Evolutionary conservation across 2,797 vertebrate species (phyloP).

Genomic region (Coregonus sp.): DNA sequence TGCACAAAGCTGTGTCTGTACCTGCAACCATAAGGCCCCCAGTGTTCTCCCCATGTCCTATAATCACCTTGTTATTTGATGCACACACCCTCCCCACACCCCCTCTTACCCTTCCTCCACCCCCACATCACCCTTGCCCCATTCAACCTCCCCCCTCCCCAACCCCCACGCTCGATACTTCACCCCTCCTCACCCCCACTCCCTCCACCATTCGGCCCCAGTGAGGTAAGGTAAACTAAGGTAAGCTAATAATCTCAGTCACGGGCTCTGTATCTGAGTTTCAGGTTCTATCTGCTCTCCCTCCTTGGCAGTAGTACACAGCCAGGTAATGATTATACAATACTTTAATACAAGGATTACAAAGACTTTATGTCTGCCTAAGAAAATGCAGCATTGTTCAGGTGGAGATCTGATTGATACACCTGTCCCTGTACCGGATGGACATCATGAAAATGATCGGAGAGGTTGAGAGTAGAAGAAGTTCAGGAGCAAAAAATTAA

Average conservation of each 20-base stretch:
- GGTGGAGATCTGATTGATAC: constrained; percentile 34
- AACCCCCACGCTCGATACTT: constrained; percentile 1
- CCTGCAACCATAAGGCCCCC: constrained; percentile 20
- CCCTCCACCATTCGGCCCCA: constrained; percentile 10
- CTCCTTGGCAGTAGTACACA: constrained; percentile 40
- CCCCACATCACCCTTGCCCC: not conserved
- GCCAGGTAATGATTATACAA: constrained; percentile 40
- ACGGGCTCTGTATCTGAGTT: constrained; percentile 36
- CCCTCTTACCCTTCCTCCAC: not conserved
- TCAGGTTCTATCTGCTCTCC: constrained; percentile 36
- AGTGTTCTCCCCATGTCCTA: constrained; percentile 57
- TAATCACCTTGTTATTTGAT: constrained; percentile 61
- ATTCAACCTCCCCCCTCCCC: constrained; percentile 14
- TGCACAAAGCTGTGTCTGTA: constrained; percentile 59
- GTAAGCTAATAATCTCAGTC: constrained; percentile 28
- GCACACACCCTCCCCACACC: constrained; percentile 32
- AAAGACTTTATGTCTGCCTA: constrained; percentile 19
- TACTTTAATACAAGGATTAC: constrained; percentile 41
- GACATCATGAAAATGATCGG: too few relatives aligned
- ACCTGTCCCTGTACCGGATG: constrained; percentile 11
- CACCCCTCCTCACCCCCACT: not conserved
- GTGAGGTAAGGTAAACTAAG: constrained; percentile 41
- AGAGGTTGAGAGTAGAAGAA: too few relatives aligned
- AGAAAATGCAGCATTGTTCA: constrained; percentile 42
- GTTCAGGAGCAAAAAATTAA: too few relatives aligned